These are phyloP conservation scores for Poecile atricapillus DNA, from an alignment of 2,113 vertebrate genomes.

Conservation along the genomic window DNA sequence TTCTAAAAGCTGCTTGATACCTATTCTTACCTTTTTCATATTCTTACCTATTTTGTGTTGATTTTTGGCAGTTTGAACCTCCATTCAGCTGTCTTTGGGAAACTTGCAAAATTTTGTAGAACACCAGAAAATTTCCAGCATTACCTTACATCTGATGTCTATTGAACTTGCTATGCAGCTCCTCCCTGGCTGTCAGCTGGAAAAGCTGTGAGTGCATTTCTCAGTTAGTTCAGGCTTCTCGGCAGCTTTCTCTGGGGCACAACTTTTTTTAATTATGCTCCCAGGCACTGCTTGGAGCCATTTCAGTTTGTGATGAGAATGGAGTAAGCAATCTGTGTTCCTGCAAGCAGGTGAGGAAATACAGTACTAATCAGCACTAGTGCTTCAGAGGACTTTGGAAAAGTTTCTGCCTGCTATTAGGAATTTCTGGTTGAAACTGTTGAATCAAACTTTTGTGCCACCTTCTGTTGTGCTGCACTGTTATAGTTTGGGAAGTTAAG, in stretches of 20 bases:
- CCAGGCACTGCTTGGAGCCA: conserved; percentile 24
- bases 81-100: not conserved
- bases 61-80: not conserved
- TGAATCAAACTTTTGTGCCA: not conserved
- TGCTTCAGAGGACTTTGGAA: not conserved
- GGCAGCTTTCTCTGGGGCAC: not conserved
- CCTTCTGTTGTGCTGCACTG: not conserved
- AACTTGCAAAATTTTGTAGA: not conserved
- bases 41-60: not conserved
- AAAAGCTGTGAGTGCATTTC: not conserved
- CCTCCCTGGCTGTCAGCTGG: not conserved
- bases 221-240: not conserved
- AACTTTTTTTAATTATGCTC: conserved; percentile 22
- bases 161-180: not conserved
- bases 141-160: not conserved
- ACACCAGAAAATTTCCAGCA: not conserved
- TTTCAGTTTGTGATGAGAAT: not conserved
- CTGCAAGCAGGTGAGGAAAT: not conserved
- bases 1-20: not conserved
- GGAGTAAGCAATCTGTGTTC: conserved; percentile 12
- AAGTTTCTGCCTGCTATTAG: not conserved
- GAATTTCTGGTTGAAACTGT: not conserved
- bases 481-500: not conserved
- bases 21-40: not conserved
- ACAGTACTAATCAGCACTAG: not conserved